Evolutionary conservation across 2,113 vertebrate species (phyloP).

Genomic region (Takifugu bimaculatus): DNA sequence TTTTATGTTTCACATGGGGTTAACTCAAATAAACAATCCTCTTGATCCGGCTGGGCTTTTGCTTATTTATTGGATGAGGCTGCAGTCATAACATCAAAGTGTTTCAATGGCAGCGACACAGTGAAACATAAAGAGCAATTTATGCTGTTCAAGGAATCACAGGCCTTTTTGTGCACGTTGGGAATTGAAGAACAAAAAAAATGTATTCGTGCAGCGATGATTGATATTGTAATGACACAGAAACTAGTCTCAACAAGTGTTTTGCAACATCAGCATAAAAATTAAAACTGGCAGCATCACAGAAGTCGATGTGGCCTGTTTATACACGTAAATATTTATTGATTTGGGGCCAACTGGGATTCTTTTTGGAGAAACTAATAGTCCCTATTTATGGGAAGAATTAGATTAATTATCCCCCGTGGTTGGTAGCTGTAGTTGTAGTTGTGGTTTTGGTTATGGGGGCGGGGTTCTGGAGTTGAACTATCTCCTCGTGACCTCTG

Average conservation of each 20-base stretch:
- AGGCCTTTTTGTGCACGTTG: not conserved
- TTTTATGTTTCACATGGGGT: no score
- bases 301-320: no score
- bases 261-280: no score
- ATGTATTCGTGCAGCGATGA: no score
- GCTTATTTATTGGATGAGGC: not conserved
- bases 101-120: no score
- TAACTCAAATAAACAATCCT: no score
- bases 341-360: slow-evolving; percentile 49
- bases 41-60: no score
- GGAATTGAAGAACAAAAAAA: not conserved
- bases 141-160: not conserved
- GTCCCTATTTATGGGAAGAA: slow-evolving; percentile 64
- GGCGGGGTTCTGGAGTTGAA: slow-evolving; percentile 62
- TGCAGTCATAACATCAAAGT: not conserved
- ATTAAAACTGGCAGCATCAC: no score
- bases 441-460: slow-evolving; percentile 49
- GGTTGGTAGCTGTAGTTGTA: no score
- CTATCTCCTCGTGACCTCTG: slow-evolving; percentile 66
- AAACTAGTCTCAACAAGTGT: no score
- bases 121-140: not conserved
- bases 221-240: no score
- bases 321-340: slow-evolving; percentile 33
- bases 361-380: slow-evolving; percentile 58
- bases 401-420: slow-evolving; percentile 55